Base-by-base conservation (phyloP, 2,113 vertebrate species). In the Aegithalos caudatus region DNA sequence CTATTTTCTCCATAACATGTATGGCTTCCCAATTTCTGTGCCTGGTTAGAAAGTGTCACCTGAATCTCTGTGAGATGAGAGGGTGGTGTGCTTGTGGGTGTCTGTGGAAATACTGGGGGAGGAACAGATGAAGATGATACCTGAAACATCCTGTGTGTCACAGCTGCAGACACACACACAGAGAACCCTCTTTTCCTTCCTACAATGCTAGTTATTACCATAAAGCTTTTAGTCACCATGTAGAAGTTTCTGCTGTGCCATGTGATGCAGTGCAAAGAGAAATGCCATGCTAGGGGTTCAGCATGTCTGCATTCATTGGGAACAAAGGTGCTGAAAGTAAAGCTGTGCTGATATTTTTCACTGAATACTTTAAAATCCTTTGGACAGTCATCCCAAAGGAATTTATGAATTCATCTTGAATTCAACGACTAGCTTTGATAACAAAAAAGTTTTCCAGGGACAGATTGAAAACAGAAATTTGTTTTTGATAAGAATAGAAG, bases 271-370 rank as follows among this genome's bases (percentile, higher is more conserved):
- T 48, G 56, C 56, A 93, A 90, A 85, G 35, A 73, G 72, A 96
- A 95, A 93, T 58, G 79, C 67, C 56, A 19, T 40, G 79, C 47
- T 47, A 45, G 47, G 60, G 45, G 82, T 88, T 93, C 76, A 81
- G 71, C 0, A 0, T 31, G 20, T 89, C 66, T 67, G 81, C 72
- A 85, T 92, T 95, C 76, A 62, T n/a, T n/a, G 69, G 40, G n/a
- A 94, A 90, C 79, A 95, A 93, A 90, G 69, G 67, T 94, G 67
- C 79, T 56, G 53, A 64, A 88, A 93, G 82, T 81, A 93, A 91
- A 94, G 87, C 88, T 94, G 95, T 93, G 86, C 82, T 94, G 61
- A 58, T 94, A 79, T 84, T 96, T 97, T 94, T 92, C 81, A 89
- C 77, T 84, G 72, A 89, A 79, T 71, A 74, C 69, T 84, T 91